Base-by-base conservation (phyloP, 2,888 invertebrate species). In the Shargacucullia verbasci region DNA sequence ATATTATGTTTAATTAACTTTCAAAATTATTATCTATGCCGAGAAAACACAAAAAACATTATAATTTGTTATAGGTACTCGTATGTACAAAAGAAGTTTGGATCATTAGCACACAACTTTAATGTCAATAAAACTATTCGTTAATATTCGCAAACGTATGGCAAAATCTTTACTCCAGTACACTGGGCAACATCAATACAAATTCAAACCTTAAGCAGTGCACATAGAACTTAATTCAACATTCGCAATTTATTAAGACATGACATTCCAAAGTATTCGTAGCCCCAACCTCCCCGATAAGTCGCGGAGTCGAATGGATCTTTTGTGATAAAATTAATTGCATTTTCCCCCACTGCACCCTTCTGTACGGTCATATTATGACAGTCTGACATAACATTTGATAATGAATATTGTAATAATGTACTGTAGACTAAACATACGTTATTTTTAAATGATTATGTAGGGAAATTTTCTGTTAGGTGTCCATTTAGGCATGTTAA, bases 311-410 rank as follows among this genome's bases (percentile, higher is more conserved):
- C 76, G 79, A 76, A 83, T 79, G 73, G 77, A 79, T 80, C 88
- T 87, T 87, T 91, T 90, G 88, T 90, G 88, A 86, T 86, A 82
- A 88, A 88, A 90, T 90, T 91, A 90, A 91, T 91, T 90, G 89
- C 90, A 88, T 87, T 90, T 79, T 85, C 83, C 87, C 89, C 89
- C 55, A 56, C 76, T 83, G 86, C 84, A 86, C 77, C 78, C 70
- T 73, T 58, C 57, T 79, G 78, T 65, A 59, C 70, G 79, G 62
- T 66, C 80, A 78, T 67, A 78, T 67, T 78, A 75, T 75, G 76
- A 59, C 50, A 59, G 66, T 58, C 76, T 76, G 76, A 31, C 57
- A 67, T 45, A 72, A 76, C 65, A 75, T 55, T 47, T 58, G 66
- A 73, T 70, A 76, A 61, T 70, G 55, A 57, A 70, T 62, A 62